phyloP scores from a whole-genome alignment of 2,888 invertebrate species.

The Heliconius hortense region DNA sequence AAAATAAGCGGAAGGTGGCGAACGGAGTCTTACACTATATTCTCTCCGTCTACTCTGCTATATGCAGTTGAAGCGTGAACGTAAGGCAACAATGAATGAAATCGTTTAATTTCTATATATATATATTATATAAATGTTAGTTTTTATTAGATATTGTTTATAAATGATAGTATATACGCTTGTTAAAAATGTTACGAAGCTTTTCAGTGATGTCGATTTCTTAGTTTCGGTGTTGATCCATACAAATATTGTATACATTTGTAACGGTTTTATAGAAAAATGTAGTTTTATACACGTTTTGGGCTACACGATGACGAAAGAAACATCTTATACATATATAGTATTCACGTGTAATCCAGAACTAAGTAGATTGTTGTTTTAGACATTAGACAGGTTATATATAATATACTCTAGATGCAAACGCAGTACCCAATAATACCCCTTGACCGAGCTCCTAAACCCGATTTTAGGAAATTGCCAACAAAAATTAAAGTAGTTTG shows the following conservation, averaged over 20 bases:
- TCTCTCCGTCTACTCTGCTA: not conserved
- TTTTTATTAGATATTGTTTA: constrained; percentile 32
- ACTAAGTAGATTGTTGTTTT: constrained; percentile 52
- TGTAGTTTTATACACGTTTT: constrained; percentile 57
- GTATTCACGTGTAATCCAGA: constrained; percentile 30
- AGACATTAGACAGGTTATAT: constrained; percentile 63
- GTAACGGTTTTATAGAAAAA: constrained; percentile 68
- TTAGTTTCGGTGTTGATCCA: constrained; percentile 62
- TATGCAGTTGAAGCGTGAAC: not conserved
- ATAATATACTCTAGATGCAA: constrained; percentile 56
- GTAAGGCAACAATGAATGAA: not conserved
- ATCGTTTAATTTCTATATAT: constrained; percentile 1
- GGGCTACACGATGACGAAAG: constrained; percentile 42
- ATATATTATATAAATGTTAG: constrained; percentile 27
- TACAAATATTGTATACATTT: constrained; percentile 74
- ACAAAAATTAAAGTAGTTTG: constrained; percentile 52
- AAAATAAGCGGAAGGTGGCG: not conserved
- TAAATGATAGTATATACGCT: constrained; percentile 43
- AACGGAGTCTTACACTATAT: not conserved
- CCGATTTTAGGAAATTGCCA: constrained; percentile 67
- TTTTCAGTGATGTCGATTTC: constrained; percentile 56
- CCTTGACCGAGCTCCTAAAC: constrained; percentile 66
- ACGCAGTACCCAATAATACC: constrained; percentile 25
- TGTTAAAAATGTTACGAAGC: constrained; percentile 51
- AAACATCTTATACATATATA: constrained; percentile 4